Evolutionary conservation across 1,140 invertebrate genomes (phyloP).

Genomic region (Diprion similis): DNA sequence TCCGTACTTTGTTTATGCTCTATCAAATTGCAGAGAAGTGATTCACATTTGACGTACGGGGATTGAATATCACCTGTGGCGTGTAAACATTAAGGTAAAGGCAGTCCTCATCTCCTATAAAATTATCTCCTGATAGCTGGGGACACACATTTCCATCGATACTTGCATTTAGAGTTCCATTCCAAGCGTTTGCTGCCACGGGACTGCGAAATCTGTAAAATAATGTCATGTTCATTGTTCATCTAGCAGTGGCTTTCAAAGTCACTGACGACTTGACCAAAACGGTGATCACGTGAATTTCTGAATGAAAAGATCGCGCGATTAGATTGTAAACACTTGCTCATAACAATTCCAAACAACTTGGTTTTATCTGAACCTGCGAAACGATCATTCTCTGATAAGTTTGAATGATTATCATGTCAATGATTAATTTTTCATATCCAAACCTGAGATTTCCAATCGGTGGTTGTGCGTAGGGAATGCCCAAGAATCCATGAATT

Average conservation of each 20-base stretch:
- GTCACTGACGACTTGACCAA: too few relatives aligned
- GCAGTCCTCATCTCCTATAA: slow-evolving; percentile 64
- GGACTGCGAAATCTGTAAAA: slow-evolving; percentile 31
- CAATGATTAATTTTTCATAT: neutral
- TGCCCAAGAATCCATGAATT: slow-evolving; percentile 57
- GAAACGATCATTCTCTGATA: too few relatives aligned
- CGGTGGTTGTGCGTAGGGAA: slow-evolving; percentile 67
- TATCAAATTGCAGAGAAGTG: neutral
- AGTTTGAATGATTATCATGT: neutral
- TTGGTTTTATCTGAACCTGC: neutral
- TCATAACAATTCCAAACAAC: neutral
- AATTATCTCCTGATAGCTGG: slow-evolving; percentile 14
- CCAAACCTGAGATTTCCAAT: slow-evolving; percentile 60
- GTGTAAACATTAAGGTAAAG: slow-evolving; percentile 69
- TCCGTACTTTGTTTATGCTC: neutral
- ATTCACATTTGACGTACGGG: neutral
- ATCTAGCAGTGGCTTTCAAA: neutral
- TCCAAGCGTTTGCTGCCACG: slow-evolving; percentile 34
- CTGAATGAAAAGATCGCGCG: slow-evolving; percentile 1
- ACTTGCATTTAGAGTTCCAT: slow-evolving; percentile 32
- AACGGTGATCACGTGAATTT: neutral
- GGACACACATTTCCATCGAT: slow-evolving; percentile 23
- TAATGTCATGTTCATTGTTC: neutral
- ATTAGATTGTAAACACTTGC: neutral
- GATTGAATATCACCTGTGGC: slow-evolving; percentile 58